A percentile compares a stretch with the other conserved stretches of the same genome.
These are phyloP conservation scores for Bombyx huttoni DNA, from an alignment of 2,888 invertebrate species.

Conservation along the genomic window DNA sequence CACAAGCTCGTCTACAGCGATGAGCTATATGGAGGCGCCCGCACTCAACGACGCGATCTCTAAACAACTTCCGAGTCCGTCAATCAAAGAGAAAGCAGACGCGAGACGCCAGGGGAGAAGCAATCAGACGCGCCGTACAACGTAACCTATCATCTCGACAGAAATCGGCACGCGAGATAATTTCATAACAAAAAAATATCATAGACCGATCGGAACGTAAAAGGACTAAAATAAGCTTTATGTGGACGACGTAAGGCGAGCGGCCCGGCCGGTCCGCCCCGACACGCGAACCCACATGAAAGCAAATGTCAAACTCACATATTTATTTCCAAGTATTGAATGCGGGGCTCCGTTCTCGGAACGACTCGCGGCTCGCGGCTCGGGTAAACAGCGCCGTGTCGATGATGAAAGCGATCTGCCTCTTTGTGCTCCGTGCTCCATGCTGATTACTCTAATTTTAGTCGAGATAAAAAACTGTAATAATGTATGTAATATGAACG, in stretches of 20 bases:
- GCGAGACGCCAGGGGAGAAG: slow-evolving; percentile 66
- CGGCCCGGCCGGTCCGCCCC: slow-evolving; percentile 19
- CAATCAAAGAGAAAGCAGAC: slow-evolving; percentile 66
- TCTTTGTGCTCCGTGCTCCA: slow-evolving; percentile 54
- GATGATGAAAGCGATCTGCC: slow-evolving; percentile 71
- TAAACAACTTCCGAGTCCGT: slow-evolving; percentile 46
- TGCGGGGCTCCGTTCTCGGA: slow-evolving; percentile 59
- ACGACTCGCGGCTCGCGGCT: slow-evolving; percentile 33
- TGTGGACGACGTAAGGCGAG: slow-evolving; percentile 32
- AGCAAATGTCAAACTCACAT: slow-evolving; percentile 73
- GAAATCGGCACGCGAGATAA: slow-evolving; percentile 71
- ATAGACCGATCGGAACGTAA: slow-evolving; percentile 36
- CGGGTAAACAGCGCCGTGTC: slow-evolving; percentile 66
- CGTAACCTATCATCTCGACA: slow-evolving; percentile 68
- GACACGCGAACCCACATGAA: slow-evolving; percentile 67
- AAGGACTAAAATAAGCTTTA: slow-evolving; percentile 40
- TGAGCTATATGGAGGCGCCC: too few species aligned
- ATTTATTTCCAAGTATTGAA: slow-evolving; percentile 74
- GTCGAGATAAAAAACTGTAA: slow-evolving; percentile 34
- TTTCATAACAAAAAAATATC: slow-evolving; percentile 66
- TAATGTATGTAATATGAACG: slow-evolving; percentile 56
- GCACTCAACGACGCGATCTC: neutral
- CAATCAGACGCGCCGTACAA: slow-evolving; percentile 68
- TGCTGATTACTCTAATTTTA: slow-evolving; percentile 69
- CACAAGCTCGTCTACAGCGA: too few species aligned